A percentile compares a stretch with the other conserved stretches of the same genome.
These are phyloP conservation scores for Chrysocyon brachyurus DNA, from an alignment of 2,797 vertebrate species.

Conservation along the genomic window DNA sequence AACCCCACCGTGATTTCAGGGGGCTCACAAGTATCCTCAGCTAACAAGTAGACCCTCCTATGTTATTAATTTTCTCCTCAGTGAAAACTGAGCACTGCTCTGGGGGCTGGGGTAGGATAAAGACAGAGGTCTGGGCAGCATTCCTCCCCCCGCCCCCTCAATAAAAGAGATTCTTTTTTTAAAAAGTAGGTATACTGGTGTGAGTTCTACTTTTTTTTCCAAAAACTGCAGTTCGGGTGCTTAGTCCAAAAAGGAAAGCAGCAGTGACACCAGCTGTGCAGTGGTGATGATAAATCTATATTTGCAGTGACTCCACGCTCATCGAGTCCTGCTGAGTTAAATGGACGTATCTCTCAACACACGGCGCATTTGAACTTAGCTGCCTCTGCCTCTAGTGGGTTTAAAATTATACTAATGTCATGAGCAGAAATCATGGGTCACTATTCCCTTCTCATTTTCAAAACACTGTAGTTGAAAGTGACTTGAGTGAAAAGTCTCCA, in stretches of 20 bases:
- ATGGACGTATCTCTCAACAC: not conserved
- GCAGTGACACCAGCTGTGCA: no score
- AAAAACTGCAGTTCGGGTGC: not conserved
- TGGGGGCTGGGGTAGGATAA: not conserved
- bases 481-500: not conserved
- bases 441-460: not conserved
- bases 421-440: not conserved
- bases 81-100: not conserved
- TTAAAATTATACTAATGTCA: not conserved
- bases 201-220: not conserved
- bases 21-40: not conserved
- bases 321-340: not conserved
- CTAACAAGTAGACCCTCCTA: not conserved
- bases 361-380: not conserved
- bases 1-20: not conserved
- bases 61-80: not conserved
- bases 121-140: not conserved
- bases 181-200: not conserved
- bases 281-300: not conserved
- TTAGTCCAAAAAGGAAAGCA: not conserved
- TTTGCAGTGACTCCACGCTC: no score
- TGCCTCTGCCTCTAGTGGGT: not conserved
- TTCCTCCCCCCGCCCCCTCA: not conserved
- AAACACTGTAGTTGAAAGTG: not conserved
- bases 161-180: not conserved